phyloP scores from a whole-genome alignment of 2,888 invertebrate genomes.

The Pseudococcus viburni region DNA sequence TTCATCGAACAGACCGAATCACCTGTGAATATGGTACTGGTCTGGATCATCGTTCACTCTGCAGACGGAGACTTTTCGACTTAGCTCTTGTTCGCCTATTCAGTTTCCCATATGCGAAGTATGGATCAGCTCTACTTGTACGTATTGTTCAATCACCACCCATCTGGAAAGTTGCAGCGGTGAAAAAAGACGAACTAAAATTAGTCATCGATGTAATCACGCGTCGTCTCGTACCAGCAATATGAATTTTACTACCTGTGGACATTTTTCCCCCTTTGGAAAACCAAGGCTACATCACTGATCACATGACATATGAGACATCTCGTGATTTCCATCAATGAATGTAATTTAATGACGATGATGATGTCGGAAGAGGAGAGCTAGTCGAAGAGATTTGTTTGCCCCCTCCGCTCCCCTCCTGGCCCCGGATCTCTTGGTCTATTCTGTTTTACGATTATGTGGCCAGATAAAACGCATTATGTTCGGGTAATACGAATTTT shows the following conservation, averaged over 20 bases:
- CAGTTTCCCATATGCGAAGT: neutral
- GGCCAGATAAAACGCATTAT: constrained; percentile 43
- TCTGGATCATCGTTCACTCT: too few species aligned
- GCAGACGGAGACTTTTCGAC: neutral
- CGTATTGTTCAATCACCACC: neutral
- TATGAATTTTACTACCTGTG: neutral
- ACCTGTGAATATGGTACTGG: neutral
- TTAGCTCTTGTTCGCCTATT: neutral
- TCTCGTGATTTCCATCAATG: neutral
- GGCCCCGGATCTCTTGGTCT: neutral
- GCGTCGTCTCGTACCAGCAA: neutral
- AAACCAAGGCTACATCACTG: neutral
- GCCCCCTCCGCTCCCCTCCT: neutral
- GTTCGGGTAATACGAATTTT: constrained; percentile 40
- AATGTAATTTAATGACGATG: neutral
- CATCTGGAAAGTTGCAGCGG: neutral
- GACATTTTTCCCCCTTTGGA: neutral
- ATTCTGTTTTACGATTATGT: constrained; percentile 43
- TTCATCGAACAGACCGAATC: neutral
- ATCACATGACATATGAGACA: neutral
- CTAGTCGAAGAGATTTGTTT: neutral
- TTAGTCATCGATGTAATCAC: constrained; percentile 15
- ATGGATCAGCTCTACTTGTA: too few species aligned
- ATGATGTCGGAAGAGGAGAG: neutral
- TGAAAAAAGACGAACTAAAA: neutral